Base-by-base conservation (phyloP, 2,113 vertebrate species). In the Callaeas wilsoni region DNA sequence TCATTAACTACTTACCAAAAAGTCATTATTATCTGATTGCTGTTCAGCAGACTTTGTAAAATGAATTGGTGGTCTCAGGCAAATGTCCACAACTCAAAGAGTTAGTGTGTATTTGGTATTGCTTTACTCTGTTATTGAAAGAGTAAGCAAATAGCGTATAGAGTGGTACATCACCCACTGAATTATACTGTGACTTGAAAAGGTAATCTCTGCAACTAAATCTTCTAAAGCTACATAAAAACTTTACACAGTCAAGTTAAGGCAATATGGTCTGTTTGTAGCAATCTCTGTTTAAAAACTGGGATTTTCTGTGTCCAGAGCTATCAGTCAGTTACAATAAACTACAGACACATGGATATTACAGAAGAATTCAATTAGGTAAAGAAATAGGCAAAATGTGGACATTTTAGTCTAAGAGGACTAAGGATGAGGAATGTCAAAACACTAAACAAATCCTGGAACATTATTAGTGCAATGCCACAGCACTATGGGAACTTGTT, bases 11-110 rank as follows among this genome's bases (percentile, higher is more conserved):
- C 84, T 63, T 63, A 86, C 56, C 39, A 55, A 80, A 91, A 92
- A 96, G 85, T 89, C 93, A 90, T 96, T 96, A 97, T 87, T 91
- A 88, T 96, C 67, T 84, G 55, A 90, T 88, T 94, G 56, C 60
- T 93, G 79, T 81, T 96, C 88, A 93, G 32, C 20, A 86, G 92
- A 47, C 85, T 88, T 81, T 75, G 60, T 75, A 90, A 93, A 94
- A 93, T 84, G 37, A 78, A 92, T 96, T 87, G 42, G 47, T 84
- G 13, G 65, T 91, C 91, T 95, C 73, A 57, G 89, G 69, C 60
- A 87, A 92, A 87, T 52, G 30, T 63, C 57, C 60, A 71, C 69
- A 89, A 41, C 32, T 64, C 41, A 39, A 55, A 78, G 53, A 70
- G 29, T 75, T 81, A 84, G 47, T 63, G 32, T 3, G 3, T 16